These are phyloP conservation scores for Camptogramma bilineatum DNA, from an alignment of 2,888 invertebrate species.

Conservation along the genomic window DNA sequence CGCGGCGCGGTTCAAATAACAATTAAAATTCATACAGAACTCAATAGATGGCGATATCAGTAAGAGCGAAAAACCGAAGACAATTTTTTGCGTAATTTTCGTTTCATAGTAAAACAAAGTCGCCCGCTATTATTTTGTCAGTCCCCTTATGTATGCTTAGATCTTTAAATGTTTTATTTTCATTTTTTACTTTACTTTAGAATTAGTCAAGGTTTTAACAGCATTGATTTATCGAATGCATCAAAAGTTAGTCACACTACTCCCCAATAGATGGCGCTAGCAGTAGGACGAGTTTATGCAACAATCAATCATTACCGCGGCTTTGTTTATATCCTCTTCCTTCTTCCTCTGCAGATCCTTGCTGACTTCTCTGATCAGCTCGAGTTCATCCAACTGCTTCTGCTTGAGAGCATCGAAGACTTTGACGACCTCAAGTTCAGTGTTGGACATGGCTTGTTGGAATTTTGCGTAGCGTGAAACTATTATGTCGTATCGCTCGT, in stretches of 20 bases:
- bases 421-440: conserved; percentile 42
- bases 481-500: conserved; percentile 47
- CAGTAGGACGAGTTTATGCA: neutral
- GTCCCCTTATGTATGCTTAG: no score
- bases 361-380: conserved; percentile 66
- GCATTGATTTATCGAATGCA: no score
- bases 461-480: conserved; percentile 49
- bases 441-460: conserved; percentile 38
- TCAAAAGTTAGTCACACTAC: neutral
- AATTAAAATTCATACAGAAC: neutral
- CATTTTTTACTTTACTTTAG: no score
- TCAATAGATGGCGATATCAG: neutral
- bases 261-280: conserved; percentile 15
- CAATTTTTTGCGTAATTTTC: no score
- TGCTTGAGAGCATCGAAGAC: conserved; percentile 57
- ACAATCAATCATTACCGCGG: conserved; percentile 36
- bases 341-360: conserved; percentile 64
- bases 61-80: no score
- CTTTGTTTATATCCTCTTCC: conserved; percentile 63
- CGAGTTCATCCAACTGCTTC: conserved; percentile 54
- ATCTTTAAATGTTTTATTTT: no score
- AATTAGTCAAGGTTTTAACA: no score
- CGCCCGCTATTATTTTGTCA: no score
- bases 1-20: no score
- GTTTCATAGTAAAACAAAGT: no score